Conservation (phyloP, 2,113 vertebrate species). For the Mormyrus lacerda region DNA sequence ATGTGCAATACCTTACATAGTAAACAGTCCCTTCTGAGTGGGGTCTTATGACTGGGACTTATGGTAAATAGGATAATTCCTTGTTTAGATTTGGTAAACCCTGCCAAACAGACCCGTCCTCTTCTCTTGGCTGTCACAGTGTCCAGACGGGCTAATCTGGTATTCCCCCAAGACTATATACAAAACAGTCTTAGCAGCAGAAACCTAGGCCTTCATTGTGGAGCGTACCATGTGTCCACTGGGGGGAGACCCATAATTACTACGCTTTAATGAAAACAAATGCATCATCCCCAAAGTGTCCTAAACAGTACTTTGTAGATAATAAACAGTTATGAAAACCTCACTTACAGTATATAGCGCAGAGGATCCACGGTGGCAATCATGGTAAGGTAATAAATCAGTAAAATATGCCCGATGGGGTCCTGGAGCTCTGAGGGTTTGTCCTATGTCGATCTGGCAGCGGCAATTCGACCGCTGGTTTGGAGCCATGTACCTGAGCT, state of each 20-base stretch:
- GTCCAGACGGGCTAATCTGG: background rate
- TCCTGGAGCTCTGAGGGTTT: background rate
- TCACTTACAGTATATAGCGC: background rate
- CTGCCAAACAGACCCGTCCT: background rate
- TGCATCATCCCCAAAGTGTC: background rate
- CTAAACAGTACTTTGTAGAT: background rate
- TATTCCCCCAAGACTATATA: background rate
- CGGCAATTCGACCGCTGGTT: background rate
- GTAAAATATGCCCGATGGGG: background rate
- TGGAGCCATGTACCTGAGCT: background rate
- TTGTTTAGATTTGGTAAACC: background rate
- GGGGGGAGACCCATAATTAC: background rate
- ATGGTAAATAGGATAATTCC: background rate
- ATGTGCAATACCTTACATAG: background rate
- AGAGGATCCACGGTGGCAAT: background rate
- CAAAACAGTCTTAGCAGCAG: background rate
- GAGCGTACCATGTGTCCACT: background rate
- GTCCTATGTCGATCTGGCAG: background rate
- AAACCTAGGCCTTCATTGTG: background rate
- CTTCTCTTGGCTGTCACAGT: background rate
- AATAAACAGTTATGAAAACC: slow-evolving; percentile 1
- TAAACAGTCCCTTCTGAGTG: background rate
- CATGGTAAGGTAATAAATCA: background rate
- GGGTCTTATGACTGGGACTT: background rate
- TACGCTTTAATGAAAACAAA: background rate